Evolutionary conservation across 1,140 invertebrate genomes (phyloP).

Genomic region (Leptinotarsa lineolata): DNA sequence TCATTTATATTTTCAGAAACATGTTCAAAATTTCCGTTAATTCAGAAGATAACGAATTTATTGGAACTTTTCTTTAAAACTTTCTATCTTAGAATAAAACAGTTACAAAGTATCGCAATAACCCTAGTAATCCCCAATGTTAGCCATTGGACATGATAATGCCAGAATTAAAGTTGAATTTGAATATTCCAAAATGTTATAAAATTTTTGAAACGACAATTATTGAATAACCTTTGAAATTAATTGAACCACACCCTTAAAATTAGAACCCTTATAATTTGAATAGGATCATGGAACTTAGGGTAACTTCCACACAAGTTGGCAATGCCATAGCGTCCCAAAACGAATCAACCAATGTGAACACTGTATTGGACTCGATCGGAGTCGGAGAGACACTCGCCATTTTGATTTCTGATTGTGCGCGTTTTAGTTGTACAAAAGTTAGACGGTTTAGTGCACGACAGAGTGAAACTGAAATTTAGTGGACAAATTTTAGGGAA

Average conservation of each 20-base stretch:
- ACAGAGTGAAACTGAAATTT: conserved; percentile 24
- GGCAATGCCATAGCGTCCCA: conserved; percentile 34
- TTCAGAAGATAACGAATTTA: too few species aligned
- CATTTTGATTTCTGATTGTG: conserved; percentile 39
- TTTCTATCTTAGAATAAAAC: too few species aligned
- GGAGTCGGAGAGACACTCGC: conserved; percentile 34
- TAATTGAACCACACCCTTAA: conserved; percentile 26
- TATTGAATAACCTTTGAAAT: too few species aligned
- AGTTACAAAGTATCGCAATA: too few species aligned
- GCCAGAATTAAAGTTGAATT: too few species aligned
- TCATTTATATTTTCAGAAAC: too few species aligned
- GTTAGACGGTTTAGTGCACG: conserved; percentile 31
- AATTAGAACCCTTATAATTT: conserved; percentile 1
- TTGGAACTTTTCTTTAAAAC: too few species aligned
- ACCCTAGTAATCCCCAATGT: too few species aligned
- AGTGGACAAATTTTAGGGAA: conserved; percentile 27
- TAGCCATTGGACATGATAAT: too few species aligned
- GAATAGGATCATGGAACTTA: neutral
- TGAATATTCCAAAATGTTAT: too few species aligned
- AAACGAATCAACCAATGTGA: conserved; percentile 32
- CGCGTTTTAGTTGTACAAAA: conserved; percentile 37
- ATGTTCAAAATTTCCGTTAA: too few species aligned
- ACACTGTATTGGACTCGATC: conserved; percentile 16
- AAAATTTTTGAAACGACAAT: too few species aligned
- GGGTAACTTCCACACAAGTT: conserved; percentile 32